Evolutionary conservation across 2,888 invertebrate species (phyloP).

Genomic region (Tillus elongatus): DNA sequence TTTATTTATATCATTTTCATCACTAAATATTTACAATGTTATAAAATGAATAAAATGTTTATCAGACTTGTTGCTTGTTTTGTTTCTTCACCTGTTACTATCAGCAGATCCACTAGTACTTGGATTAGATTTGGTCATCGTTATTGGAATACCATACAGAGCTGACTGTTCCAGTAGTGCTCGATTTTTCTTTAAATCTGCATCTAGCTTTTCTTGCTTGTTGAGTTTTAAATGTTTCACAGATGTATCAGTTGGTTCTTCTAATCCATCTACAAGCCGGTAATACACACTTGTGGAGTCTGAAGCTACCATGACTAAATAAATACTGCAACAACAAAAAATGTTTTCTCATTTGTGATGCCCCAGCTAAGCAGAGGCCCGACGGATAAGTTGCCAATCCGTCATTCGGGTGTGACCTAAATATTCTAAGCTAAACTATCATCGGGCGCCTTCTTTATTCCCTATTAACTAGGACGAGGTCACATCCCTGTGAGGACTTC

Average conservation of each 20-base stretch:
- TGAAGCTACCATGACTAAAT: constrained; percentile 40
- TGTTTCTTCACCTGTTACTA: too few species aligned
- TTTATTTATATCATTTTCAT: constrained; percentile 30
- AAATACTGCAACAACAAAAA: constrained; percentile 28
- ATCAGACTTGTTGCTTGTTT: background rate
- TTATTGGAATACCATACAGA: constrained; percentile 28
- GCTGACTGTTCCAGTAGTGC: constrained; percentile 31
- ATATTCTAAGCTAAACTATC: too few species aligned
- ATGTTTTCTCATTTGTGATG: background rate
- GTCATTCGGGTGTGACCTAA: too few species aligned
- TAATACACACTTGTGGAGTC: constrained; percentile 45
- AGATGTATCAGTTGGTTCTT: constrained; percentile 25
- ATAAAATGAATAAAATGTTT: background rate
- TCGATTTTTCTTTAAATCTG: constrained; percentile 27
- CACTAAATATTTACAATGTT: constrained; percentile 26
- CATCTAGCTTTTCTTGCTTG: constrained; percentile 29
- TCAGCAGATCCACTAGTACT: too few species aligned
- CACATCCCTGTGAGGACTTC: too few species aligned
- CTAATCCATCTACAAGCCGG: constrained; percentile 35
- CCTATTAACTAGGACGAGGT: too few species aligned
- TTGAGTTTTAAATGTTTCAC: constrained; percentile 28
- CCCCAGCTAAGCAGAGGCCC: too few species aligned
- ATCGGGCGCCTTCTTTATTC: too few species aligned
- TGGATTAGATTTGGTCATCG: constrained; percentile 22
- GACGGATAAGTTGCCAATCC: too few species aligned